Base-by-base conservation (phyloP, 2,888 invertebrate species). In the Callyntrura guangdongensis region DNA sequence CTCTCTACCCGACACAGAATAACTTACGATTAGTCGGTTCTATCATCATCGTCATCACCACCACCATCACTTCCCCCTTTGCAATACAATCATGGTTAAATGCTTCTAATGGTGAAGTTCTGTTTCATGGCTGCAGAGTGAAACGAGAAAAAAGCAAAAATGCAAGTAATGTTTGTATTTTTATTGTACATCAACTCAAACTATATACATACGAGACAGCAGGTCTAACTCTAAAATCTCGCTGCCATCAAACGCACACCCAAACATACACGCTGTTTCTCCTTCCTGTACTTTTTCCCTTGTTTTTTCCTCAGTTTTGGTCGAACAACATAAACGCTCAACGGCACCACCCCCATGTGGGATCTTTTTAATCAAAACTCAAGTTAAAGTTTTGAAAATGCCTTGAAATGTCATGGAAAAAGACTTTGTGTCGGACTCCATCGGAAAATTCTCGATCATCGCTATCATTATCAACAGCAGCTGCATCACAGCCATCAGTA, bases 221-320 rank as follows among this genome's bases (percentile, higher is more conserved):
- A 22, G 20, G 27, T 61, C 61, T 4, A 22, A 36, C n/a, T 27
- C 14, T 36, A 67, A 14, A 67, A 27, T 4, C 0, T 14, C 14
- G 67, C 6, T 67, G 27, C 27, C 67, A 67, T 67, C 67, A 67
- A 67, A 67, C 14, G 27, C 67, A 67, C 67, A 67, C 61, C 36
- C 36, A 59, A n/a, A 17, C 17, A 14, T 17, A 17, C 59, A 59
- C 17, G 2, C 59, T 3, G 6, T 17, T 17, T 20, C 61, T 61
- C 61, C 3, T 9, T 22, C 61, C 22, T 22, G 2, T 6, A 36
- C 6, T 36, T 22, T 61, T 61, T 5, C 20, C 8, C 61, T 20
- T 20, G 20, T 20, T 61, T 36, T 36, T 36, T 6, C 36, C 36
- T 61, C 61, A 61, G 1, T 61, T 61, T 53, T 53, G 17, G 17